A percentile compares a stretch with the other conserved stretches of the same genome.
phyloP scores from a whole-genome alignment of 2,113 vertebrate genomes.

The Cryptoleucopteryx plumbea region DNA sequence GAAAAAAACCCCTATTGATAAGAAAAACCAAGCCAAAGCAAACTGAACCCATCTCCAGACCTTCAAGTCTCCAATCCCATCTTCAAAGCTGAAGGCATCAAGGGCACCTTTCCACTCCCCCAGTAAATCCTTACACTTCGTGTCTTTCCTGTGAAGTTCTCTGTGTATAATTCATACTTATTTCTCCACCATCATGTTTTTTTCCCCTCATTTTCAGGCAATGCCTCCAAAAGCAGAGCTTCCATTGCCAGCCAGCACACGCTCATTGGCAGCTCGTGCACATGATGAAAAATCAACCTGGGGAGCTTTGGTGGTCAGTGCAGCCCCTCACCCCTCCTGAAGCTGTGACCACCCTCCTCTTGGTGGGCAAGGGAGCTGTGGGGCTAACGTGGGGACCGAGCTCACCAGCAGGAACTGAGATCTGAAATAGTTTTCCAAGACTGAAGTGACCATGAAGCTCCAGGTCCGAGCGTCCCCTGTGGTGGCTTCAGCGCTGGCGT shows the following conservation, averaged over 20 bases:
- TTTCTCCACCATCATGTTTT: background rate
- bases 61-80: background rate
- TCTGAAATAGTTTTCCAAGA: background rate
- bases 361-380: background rate
- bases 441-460: background rate
- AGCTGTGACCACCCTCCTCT: background rate
- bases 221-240: background rate
- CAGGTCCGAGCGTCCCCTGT: background rate
- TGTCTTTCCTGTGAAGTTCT: background rate
- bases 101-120: background rate
- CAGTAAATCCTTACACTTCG: background rate
- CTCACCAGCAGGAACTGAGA: background rate
- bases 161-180: background rate
- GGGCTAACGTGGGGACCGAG: rapidly evolving
- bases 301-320: background rate
- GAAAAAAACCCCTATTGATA: background rate
- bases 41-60: background rate
- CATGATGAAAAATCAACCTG: background rate
- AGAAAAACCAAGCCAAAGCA: background rate
- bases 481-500: rapidly evolving
- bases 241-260: background rate
- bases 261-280: background rate
- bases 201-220: background rate
- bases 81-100: background rate
- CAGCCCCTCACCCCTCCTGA: background rate